Base-by-base conservation (phyloP, 2,113 vertebrate species). In the Epinephelus lanceolatus region DNA sequence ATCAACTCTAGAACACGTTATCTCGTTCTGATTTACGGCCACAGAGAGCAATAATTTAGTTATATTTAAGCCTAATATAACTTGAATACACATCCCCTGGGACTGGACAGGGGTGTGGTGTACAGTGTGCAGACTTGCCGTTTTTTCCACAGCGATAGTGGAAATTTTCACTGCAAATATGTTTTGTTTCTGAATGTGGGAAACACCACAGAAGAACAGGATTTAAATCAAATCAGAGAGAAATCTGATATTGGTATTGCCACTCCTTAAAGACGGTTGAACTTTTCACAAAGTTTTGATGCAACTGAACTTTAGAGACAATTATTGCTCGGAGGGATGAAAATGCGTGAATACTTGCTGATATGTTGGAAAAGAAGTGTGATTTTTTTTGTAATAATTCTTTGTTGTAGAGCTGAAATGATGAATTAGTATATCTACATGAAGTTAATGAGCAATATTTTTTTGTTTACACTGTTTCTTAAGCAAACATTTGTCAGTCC, bases 1-100 rank as follows among this genome's bases (percentile, higher is more conserved):
- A 80, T 84, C 23, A 78, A 33, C 67, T 76, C 61, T 15, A n/a
- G 33, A 63, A 30, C 65, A 82, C 37, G 40, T 66, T 59, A 76
- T 86, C 74, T 88, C 51, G 42, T 62, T 89, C 5, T 89, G 88
- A 90, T 86, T 68, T 87, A 84, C 88, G 65, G 47, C 71, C 55
- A 23, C 25, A 69, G 52, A 63, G 57, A 68, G 60, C 60, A 81
- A 82, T 86, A 55, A 71, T 23, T 79, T 81, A 76, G 47, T 45
- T 11, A 63, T 89, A 85, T 81, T 90, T 79, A 78, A 74, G 57
- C 15, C 17, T 40, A 49, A 52, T 83, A 74, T 80, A 78, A 76
- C 67, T 73, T 27, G 61, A 71, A 78, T 73, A 51, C 53, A 74
- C 81, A 71, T 89, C 72, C 77, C 75, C 65, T 52, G 56, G 57